Evolutionary conservation across 2,888 invertebrate genomes (phyloP).

Genomic region (Chalcis sispes): DNA sequence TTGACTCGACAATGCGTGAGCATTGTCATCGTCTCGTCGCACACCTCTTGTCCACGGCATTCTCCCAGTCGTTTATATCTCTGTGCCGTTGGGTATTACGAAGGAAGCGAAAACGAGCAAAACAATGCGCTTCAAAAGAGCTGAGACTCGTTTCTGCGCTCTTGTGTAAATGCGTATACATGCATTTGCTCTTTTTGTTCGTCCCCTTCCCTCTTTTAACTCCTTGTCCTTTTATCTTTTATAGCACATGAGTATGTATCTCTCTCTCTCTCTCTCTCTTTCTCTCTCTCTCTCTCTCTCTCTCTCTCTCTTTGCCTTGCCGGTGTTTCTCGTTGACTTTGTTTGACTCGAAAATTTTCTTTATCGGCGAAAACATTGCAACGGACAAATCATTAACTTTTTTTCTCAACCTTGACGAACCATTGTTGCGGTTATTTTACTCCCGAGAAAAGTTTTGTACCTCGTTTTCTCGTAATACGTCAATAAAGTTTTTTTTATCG

Average conservation of each 20-base stretch:
- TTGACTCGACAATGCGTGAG: too few species aligned
- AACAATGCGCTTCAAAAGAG: conserved; percentile 28
- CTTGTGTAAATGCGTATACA: too few species aligned
- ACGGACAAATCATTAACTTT: conserved; percentile 33
- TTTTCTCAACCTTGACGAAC: too few species aligned
- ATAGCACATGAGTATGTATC: too few species aligned
- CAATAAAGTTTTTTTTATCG: conserved; percentile 36
- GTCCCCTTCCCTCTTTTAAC: too few species aligned
- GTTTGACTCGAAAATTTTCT: background rate
- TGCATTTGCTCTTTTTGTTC: too few species aligned
- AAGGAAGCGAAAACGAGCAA: conserved; percentile 11
- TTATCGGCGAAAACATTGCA: conserved; percentile 30
- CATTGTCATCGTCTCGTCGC: too few species aligned
- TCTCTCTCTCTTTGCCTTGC: background rate
- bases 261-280: too few species aligned
- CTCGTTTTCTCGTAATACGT: conserved; percentile 10
- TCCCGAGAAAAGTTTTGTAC: conserved; percentile 9
- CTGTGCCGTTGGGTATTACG: conserved; percentile 3
- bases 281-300: too few species aligned
- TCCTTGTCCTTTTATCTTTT: background rate
- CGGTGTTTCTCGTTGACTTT: background rate
- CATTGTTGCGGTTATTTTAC: too few species aligned
- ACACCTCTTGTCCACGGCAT: too few species aligned
- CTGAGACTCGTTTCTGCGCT: background rate
- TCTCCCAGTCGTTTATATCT: conserved; percentile 14